Percentiles rank a stretch among this genome's conserved stretches.
These are phyloP conservation scores for Rhynchonycteris naso DNA, from an alignment of 2,797 vertebrate species.

Conservation along the genomic window DNA sequence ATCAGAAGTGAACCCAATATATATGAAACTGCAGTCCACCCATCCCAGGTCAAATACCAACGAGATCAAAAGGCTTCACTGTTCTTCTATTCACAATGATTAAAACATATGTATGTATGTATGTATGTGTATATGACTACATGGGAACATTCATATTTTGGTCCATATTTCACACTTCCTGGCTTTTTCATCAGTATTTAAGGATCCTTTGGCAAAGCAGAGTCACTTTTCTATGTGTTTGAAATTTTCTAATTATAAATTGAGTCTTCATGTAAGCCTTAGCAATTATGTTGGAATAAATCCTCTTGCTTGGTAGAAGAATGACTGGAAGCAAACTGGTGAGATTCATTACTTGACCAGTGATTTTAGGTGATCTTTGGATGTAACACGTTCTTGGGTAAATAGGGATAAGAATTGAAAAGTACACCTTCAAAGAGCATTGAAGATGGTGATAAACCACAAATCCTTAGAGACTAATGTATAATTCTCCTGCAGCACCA, in stretches of 20 bases:
- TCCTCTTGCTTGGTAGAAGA: background rate
- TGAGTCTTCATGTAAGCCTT: background rate
- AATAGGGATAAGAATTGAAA: background rate
- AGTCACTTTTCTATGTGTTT: background rate
- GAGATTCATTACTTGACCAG: background rate
- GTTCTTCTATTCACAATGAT: background rate
- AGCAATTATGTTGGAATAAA: conserved; percentile 9
- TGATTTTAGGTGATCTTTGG: background rate
- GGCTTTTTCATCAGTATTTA: background rate
- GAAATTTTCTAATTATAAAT: conserved; percentile 20
- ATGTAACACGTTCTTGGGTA: background rate
- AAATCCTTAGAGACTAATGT: background rate
- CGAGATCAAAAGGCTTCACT: background rate
- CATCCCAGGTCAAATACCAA: background rate
- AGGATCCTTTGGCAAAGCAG: background rate
- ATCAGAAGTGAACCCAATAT: background rate
- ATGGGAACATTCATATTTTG: background rate
- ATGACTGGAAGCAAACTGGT: background rate
- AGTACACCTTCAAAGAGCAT: background rate
- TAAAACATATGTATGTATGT: background rate
- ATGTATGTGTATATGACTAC: background rate
- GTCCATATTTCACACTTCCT: background rate
- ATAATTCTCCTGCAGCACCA: background rate
- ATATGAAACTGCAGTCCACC: background rate
- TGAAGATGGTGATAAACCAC: background rate